Percentiles rank a stretch among this genome's conserved stretches.
phyloP scores from a whole-genome alignment of 1,140 invertebrate genomes.

The Pachypeltis micranthus region DNA sequence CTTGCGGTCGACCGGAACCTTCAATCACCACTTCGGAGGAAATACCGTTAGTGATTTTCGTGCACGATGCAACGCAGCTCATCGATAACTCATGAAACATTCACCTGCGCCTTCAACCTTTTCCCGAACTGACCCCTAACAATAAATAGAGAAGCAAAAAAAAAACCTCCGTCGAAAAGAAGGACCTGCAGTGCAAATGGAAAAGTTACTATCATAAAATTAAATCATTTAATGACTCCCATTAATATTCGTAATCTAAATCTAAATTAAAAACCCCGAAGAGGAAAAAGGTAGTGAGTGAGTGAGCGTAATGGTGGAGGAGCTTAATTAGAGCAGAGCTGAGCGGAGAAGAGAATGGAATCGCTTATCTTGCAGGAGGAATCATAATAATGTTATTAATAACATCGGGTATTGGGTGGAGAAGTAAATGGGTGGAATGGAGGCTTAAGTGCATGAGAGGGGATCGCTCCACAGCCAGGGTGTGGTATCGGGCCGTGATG shows the following conservation, averaged over 20 bases:
- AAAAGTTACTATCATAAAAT: conserved; percentile 23
- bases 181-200: conserved; percentile 23
- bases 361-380: neutral
- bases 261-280: conserved; percentile 21
- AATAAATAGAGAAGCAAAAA: neutral
- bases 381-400: conserved; percentile 10
- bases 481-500: too few relatives aligned
- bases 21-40: too few relatives aligned
- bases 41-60: too few relatives aligned
- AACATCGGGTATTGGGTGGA: conserved; percentile 6
- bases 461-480: too few relatives aligned
- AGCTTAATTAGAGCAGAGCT: conserved; percentile 2
- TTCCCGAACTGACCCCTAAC: neutral
- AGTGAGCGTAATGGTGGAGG: neutral
- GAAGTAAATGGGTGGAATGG: neutral
- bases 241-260: conserved; percentile 24
- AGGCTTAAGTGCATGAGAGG: too few relatives aligned
- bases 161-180: neutral
- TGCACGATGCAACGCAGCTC: too few relatives aligned
- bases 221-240: conserved; percentile 24
- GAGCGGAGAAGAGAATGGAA: neutral
- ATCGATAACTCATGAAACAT: too few relatives aligned
- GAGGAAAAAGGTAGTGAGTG: neutral
- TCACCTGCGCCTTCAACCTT: too few relatives aligned
- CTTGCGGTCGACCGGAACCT: too few relatives aligned